Evolutionary conservation across 2,888 invertebrate genomes (phyloP), one percentile per base, ranked within the genome.

Genomic region (Galerucella pusilla): DNA sequence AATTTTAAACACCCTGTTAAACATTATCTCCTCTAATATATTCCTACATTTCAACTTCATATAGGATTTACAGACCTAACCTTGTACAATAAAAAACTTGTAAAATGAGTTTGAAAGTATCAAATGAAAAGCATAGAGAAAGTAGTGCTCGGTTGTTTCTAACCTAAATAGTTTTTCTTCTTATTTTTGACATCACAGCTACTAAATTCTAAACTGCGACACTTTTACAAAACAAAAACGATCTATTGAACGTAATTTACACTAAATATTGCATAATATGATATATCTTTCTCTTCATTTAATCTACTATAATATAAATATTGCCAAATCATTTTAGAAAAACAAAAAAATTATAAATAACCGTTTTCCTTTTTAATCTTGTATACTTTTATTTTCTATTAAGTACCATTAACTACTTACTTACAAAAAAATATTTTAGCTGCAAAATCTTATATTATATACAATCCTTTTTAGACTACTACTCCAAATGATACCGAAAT

Each of bases 111-210:
- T 65, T n/a, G 64, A 69, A 74, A 63, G 71, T 57, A 65, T 71
- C 45, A 74, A 75, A 77, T 63, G 35, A 63, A 77, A 75, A 75
- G 71, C 76, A 73, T 75, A 77, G 75, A 76, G 70, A 75, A 72
- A 66, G 60, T 72, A 72, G 77, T 80, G 75, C 75, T 74, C 75
- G 74, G 73, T 77, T 80, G 75, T 57, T 69, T 78, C 82, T 83
- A 84, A 83, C 81, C 82, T 81, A 83, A 81, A 83, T 81, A 83
- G 78, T 75, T 80, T 77, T 77, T 78, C 69, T 77, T 82, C 74
- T 81, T 81, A 80, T 82, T 81, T 79, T 81, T 80, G 83, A 84
- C 85, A 85, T 85, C 85, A 86, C 86, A 86, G 86, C 84, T 83
- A 86, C 85, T 86, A 86, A 79, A 76, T 82, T 82, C 85, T 86